A percentile compares a stretch with the other conserved stretches of the same genome.
These are phyloP conservation scores for Camptogramma bilineatum DNA, from an alignment of 2,888 invertebrate genomes.

Conservation along the genomic window DNA sequence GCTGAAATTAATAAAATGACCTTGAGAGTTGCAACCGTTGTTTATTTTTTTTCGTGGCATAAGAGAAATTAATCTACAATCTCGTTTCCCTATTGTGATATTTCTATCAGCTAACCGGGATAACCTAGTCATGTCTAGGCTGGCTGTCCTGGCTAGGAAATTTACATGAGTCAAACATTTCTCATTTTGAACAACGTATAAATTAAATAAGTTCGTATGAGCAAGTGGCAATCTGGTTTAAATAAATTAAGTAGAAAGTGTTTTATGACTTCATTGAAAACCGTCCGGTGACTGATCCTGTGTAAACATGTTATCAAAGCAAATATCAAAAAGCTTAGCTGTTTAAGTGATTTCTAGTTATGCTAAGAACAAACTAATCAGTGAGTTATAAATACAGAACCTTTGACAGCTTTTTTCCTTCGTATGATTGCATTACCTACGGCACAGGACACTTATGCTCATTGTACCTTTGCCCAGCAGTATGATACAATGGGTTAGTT, in stretches of 20 bases:
- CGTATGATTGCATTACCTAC: no score
- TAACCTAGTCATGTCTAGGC: not conserved
- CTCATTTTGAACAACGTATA: constrained; percentile 29
- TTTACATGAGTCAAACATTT: constrained; percentile 14
- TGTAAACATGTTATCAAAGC: constrained; percentile 13
- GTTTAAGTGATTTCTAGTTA: not conserved
- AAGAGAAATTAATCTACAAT: not conserved
- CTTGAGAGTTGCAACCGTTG: not conserved
- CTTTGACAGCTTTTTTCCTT: no score
- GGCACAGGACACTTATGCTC: no score
- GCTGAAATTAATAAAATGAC: constrained; percentile 2
- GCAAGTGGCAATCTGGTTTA: no score
- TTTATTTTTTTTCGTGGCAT: not conserved
- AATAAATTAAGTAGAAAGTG: no score
- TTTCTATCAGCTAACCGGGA: constrained; percentile 21
- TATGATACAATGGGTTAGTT: no score
- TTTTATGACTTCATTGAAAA: constrained; percentile 53
- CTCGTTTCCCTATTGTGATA: not conserved
- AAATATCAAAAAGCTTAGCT: constrained; percentile 2
- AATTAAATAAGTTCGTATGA: no score
- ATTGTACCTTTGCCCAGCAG: no score
- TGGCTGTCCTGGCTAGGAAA: not conserved
- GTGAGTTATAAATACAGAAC: no score
- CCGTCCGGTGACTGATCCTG: constrained; percentile 45
- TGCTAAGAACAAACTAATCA: no score